phyloP scores from a whole-genome alignment of 2,113 vertebrate species.

The Toxotes jaculatrix region DNA sequence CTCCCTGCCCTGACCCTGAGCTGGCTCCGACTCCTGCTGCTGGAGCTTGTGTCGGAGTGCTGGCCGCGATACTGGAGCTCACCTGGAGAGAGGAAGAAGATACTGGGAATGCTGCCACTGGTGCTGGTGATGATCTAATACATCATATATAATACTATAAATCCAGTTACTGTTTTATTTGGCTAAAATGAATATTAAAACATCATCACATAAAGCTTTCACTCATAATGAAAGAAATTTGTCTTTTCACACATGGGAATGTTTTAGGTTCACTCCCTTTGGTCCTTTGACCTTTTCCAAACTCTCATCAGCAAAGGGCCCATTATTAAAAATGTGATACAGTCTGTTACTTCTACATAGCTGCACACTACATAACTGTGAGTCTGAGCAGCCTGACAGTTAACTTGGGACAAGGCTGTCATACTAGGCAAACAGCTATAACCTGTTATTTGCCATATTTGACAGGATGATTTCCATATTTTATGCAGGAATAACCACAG shows the following conservation, averaged over 20 bases:
- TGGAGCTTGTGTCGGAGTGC: slow-evolving; percentile 81
- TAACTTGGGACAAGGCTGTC: not conserved
- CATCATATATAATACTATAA: too few relatives aligned
- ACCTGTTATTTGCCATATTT: not conserved
- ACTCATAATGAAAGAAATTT: too few relatives aligned
- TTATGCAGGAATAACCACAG: not conserved
- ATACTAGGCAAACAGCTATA: not conserved
- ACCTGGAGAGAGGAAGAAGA: slow-evolving; percentile 78
- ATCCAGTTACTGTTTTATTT: too few relatives aligned
- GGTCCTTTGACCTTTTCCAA: too few relatives aligned
- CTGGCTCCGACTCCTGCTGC: slow-evolving; percentile 54
- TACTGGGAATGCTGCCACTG: not conserved
- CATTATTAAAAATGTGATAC: too few relatives aligned
- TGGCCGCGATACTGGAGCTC: slow-evolving; percentile 84
- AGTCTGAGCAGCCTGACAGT: not conserved
- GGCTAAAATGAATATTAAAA: too few relatives aligned
- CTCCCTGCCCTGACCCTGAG: slow-evolving; percentile 86
- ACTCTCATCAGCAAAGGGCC: not conserved
- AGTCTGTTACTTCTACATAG: not conserved
- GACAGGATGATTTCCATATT: not conserved
- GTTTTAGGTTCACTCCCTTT: too few relatives aligned
- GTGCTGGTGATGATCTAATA: not conserved
- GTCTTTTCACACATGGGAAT: too few relatives aligned
- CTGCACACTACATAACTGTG: not conserved
- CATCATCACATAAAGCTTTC: too few relatives aligned